Base-by-base conservation (phyloP, 2,888 invertebrate species). In the Trichopria drosophilae region DNA sequence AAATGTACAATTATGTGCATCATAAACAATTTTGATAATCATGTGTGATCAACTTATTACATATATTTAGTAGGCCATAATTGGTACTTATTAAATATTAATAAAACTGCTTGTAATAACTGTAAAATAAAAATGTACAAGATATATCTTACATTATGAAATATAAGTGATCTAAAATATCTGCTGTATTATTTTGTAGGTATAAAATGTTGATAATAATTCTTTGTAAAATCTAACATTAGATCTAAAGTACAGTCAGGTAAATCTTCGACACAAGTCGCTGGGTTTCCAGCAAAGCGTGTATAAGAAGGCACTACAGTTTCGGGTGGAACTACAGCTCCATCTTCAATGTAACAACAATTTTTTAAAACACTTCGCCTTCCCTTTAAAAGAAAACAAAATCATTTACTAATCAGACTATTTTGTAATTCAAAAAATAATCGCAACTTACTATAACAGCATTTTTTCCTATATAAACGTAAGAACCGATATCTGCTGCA, bases 391-490 rank as follows among this genome's bases (percentile, higher is more conserved):
- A 55, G 50, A 43, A 53, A 53, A 57, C 20, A 29, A 31, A 22
- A 35, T 29, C 15, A n/a, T n/a, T n/a, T n/a, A n/a, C n/a, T n/a
- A n/a, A n/a, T n/a, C 24, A 9, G 10, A 24, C n/a, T n/a, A n/a
- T n/a, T n/a, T n/a, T n/a, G n/a, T n/a, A n/a, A n/a, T n/a, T n/a
- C n/a, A n/a, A n/a, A n/a, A n/a, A n/a, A n/a, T n/a, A n/a, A n/a
- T n/a, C n/a, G n/a, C n/a, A n/a, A 82, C 88, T 83, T 82, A 95
- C 96, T 75, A 99, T 94, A 10, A 98, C 91, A 66, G 93, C 96
- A 81, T 97, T 93, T 73, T 95, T 95, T 53, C 99, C 99, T 66
- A 99, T 96, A 72, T 98, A 93, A 20, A 98, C 95, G 78, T 91
- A 97, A 10, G 93, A 94, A n/a, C 98, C 98, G 41, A 99, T 88